Evolutionary conservation across 2,888 invertebrate genomes (phyloP), one percentile per base, ranked within the genome.

Genomic region (Synergus gifuensis): DNA sequence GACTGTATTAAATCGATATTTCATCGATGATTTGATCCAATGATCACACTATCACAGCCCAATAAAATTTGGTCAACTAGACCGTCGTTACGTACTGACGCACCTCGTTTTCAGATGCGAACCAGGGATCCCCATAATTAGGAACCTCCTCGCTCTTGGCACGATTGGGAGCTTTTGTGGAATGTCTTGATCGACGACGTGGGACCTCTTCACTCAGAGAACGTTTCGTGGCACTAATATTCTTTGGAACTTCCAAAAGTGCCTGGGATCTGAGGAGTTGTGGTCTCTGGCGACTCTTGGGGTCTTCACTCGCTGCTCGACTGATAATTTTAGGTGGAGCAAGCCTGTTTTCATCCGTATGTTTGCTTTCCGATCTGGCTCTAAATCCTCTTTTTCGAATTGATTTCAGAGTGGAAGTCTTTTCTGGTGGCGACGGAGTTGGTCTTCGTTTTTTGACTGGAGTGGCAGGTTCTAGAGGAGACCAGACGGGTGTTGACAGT

Each of bases 61-160:
- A 73, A 54, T 73, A 12, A 73, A 73, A 36, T 28, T 80, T 73
- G 69, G 69, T 54, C 73, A 49, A 28, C 49, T 81, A 91, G 76
- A 92, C 92, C 63, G 92, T 92, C 22, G 92, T 92, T 63, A 92
- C 92, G 85, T 92, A 92, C 83, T 92, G 88, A 73, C 91, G 85
- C 69, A 92, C 83, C 85, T 92, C 92, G 42, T 88, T 77, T 40
- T 90, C 90, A 42, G 78, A 62, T 22, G 87, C 84, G 81, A 86
- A 86, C 91, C 91, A 91, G 7, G 91, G 91, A 79, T 88, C 88
- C 7, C 84, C 89, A 85, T 88, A 88, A 63, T 89, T 89, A 16
- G 90, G 84, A 18, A 86, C 88, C 81, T 92, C 92, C 84, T 92
- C 92, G 86, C 92, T 92, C 76, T 89, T 89, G 1, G 92, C 91